These are phyloP conservation scores for Actinostola sp. DNA, from an alignment of 92 coral and sea anemone species.

Conservation along the genomic window DNA sequence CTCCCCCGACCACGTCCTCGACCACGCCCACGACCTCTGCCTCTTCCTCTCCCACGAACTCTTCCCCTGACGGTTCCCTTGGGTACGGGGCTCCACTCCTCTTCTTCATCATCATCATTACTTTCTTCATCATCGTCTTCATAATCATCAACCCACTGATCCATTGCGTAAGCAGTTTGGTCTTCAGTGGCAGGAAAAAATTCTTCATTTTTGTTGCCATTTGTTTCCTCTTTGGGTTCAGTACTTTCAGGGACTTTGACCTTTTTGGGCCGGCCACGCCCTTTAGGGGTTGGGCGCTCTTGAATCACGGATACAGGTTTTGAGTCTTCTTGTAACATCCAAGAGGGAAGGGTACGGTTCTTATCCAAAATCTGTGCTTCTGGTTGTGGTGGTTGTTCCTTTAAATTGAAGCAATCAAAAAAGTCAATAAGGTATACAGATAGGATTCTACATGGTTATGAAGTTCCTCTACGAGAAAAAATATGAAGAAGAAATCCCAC, in stretches of 20 bases:
- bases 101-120: conserved; percentile 41
- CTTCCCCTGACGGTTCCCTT: conserved; percentile 33
- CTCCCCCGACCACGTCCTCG: conserved; percentile 52
- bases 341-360: conserved; percentile 80
- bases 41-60: conserved; percentile 34
- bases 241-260: conserved; percentile 13
- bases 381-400: conserved; percentile 24
- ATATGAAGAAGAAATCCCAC: too few relatives aligned
- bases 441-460: too few relatives aligned
- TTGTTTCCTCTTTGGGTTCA: conserved; percentile 5
- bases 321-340: conserved; percentile 63
- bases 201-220: conserved; percentile 18
- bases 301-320: background rate
- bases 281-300: background rate
- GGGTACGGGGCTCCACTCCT: conserved; percentile 29
- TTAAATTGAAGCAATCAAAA: background rate
- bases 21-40: conserved; percentile 44
- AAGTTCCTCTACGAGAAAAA: too few relatives aligned
- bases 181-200: conserved; percentile 6
- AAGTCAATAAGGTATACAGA: too few relatives aligned
- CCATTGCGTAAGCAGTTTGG: background rate
- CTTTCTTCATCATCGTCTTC: conserved; percentile 33
- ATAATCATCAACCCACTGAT: conserved; percentile 20
- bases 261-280: conserved; percentile 32
- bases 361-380: conserved; percentile 58